Conservation (phyloP, 2,113 vertebrate species). For the Turdus rufiventris region DNA sequence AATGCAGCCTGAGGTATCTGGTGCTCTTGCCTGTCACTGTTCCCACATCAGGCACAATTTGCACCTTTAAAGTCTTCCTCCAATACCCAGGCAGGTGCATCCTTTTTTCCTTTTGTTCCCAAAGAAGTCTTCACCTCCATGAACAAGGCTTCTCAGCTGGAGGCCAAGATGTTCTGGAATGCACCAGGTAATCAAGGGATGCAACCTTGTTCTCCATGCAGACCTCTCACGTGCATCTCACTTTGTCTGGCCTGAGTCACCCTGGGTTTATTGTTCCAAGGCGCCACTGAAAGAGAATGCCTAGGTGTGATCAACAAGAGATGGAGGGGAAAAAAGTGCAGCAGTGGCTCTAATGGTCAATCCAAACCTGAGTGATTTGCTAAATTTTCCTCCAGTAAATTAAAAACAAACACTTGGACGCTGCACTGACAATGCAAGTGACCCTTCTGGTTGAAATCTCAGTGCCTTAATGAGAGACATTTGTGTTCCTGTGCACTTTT, state of each 20-base stretch:
- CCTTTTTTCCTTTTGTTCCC: not conserved
- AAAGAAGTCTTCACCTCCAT: not conserved
- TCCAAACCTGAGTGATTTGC: not conserved
- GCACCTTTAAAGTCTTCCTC: not conserved
- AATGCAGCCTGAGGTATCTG: not conserved
- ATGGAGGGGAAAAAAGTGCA: not conserved
- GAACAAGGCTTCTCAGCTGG: not conserved
- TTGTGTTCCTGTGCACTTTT: not conserved
- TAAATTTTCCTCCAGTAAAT: not conserved
- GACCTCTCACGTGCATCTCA: not conserved
- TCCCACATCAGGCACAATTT: not conserved
- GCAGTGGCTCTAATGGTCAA: not conserved
- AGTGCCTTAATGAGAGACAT: not conserved
- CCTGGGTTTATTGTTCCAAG: not conserved
- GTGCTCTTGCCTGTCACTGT: not conserved
- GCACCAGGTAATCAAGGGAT: not conserved
- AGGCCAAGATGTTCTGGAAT: not conserved
- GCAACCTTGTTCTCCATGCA: rapidly evolving
- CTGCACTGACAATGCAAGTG: not conserved
- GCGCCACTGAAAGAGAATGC: not conserved
- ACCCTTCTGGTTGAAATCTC: not conserved
- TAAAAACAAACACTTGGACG: not conserved
- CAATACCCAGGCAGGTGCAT: not conserved
- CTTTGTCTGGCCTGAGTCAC: not conserved
- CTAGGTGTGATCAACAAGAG: not conserved